Conservation (phyloP, 2,113 vertebrate species). For the Hymenochirus boettgeri region DNA sequence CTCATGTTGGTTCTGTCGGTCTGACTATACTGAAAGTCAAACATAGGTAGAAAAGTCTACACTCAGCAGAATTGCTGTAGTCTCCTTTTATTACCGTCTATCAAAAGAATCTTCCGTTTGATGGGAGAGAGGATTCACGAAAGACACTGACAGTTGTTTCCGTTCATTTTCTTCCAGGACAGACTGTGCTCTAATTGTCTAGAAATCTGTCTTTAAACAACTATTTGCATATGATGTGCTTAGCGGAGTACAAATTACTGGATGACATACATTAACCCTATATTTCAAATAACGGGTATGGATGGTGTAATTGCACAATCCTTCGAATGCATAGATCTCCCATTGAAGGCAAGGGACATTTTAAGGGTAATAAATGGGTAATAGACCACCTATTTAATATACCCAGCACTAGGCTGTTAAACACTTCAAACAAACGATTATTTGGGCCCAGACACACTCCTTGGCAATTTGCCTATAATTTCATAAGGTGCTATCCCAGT, state of each 20-base stretch:
- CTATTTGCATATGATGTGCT: conserved; percentile 38
- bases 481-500: too few relatives aligned
- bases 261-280: conserved; percentile 17
- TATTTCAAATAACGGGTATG: neutral
- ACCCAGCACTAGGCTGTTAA: too few relatives aligned
- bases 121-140: conserved; percentile 19
- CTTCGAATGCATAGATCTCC: too few relatives aligned
- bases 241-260: conserved; percentile 21
- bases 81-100: conserved; percentile 25
- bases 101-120: conserved; percentile 28
- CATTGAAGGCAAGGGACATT: too few relatives aligned
- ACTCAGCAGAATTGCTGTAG: neutral
- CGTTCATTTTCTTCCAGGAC: conserved; percentile 29
- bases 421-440: too few relatives aligned
- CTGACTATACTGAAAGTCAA: too few relatives aligned
- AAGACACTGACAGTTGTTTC: conserved; percentile 38
- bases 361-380: too few relatives aligned
- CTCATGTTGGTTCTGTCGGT: too few relatives aligned
- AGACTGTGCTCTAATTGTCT: conserved; percentile 43
- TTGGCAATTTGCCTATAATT: too few relatives aligned
- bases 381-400: too few relatives aligned
- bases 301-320: too few relatives aligned
- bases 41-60: neutral
- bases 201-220: conserved; percentile 41
- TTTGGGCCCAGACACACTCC: too few relatives aligned